A percentile compares a stretch with the other conserved stretches of the same genome.
phyloP scores from a whole-genome alignment of 2,113 vertebrate species.

The Leptocoma aspasia region DNA sequence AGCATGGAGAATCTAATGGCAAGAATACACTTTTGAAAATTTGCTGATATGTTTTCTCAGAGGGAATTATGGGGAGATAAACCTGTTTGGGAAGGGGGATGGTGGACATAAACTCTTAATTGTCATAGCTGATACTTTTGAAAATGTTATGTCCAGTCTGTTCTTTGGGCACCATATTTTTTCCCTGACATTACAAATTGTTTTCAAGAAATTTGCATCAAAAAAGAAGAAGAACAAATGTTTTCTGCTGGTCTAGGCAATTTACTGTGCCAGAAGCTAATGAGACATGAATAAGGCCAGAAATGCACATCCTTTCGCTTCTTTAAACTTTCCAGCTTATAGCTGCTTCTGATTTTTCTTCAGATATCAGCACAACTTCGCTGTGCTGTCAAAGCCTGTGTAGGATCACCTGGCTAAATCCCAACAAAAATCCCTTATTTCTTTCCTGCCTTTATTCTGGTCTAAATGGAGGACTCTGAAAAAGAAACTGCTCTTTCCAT shows the following conservation, averaged over 20 bases:
- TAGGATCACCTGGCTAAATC: neutral
- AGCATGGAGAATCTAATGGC: neutral
- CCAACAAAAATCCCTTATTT: neutral
- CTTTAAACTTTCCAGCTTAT: slow-evolving; percentile 37
- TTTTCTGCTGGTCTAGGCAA: slow-evolving; percentile 37
- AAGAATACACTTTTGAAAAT: neutral
- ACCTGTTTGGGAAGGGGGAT: neutral
- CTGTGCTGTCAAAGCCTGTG: neutral
- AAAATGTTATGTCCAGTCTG: neutral
- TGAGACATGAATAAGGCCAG: slow-evolving; percentile 39
- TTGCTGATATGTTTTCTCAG: neutral
- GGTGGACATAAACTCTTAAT: neutral
- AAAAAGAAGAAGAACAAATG: neutral
- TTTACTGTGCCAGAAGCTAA: slow-evolving; percentile 40
- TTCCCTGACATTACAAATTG: neutral
- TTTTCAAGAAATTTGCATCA: neutral
- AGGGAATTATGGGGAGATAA: neutral
- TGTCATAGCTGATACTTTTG: neutral
- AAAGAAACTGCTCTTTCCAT: neutral
- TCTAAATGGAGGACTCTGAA: neutral
- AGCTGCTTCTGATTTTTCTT: slow-evolving; percentile 10
- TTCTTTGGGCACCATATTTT: neutral
- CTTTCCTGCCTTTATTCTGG: neutral
- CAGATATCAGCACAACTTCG: neutral
- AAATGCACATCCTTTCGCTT: slow-evolving; percentile 11